These are phyloP conservation scores for Pelodytes ibericus DNA, from an alignment of 2,797 vertebrate species.

Conservation along the genomic window DNA sequence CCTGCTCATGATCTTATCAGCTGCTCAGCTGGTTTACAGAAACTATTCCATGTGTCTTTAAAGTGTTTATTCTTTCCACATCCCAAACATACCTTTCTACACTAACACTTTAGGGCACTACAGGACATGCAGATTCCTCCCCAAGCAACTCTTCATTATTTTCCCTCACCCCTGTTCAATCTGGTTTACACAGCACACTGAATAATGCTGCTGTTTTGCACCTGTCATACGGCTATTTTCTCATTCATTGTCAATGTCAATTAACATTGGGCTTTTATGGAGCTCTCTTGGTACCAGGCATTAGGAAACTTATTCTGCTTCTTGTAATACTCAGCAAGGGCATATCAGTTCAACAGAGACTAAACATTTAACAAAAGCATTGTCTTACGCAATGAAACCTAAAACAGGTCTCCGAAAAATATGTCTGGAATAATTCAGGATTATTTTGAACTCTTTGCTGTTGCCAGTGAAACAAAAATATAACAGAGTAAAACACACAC, in stretches of 20 bases:
- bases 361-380: slow-evolving; percentile 3
- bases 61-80: slow-evolving; percentile 34
- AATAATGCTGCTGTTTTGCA: slow-evolving; percentile 32
- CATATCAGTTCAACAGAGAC: slow-evolving; percentile 27
- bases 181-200: slow-evolving; percentile 39
- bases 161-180: slow-evolving; percentile 17
- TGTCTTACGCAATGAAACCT: slow-evolving; percentile 16
- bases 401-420: not conserved
- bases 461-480: no score
- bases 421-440: no score
- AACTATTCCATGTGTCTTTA: slow-evolving; percentile 25
- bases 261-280: slow-evolving; percentile 37
- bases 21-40: slow-evolving; percentile 17
- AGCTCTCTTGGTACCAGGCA: slow-evolving; percentile 25
- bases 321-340: slow-evolving; percentile 1
- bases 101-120: slow-evolving; percentile 22
- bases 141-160: slow-evolving; percentile 33
- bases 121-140: slow-evolving; percentile 19
- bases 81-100: slow-evolving; percentile 20
- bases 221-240: slow-evolving; percentile 27
- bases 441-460: no score
- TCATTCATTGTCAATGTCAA: slow-evolving; percentile 45
- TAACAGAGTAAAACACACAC: no score
- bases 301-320: slow-evolving; percentile 7
- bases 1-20: not conserved